Conservation (phyloP, 2,797 vertebrate species). For the Columba guinea region DNA sequence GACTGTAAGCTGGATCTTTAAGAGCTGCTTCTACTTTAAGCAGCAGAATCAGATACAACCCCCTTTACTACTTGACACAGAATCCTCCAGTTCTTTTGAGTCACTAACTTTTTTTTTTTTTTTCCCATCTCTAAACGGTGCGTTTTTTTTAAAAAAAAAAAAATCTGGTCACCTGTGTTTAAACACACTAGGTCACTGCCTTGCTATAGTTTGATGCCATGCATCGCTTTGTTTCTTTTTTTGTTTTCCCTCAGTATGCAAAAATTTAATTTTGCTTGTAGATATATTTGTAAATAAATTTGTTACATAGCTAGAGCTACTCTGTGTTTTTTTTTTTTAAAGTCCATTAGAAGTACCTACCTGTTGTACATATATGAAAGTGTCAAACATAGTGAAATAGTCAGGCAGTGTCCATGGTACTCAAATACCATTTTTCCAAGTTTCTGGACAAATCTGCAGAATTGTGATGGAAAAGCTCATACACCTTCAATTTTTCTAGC, state of each 20-base stretch:
- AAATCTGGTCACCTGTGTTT: neutral
- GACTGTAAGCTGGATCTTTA: neutral
- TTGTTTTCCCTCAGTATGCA: neutral
- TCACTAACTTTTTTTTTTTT: neutral
- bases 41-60: neutral
- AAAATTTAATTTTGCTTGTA: neutral
- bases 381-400: neutral
- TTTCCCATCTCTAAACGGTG: neutral
- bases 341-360: neutral
- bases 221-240: neutral
- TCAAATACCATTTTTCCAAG: neutral
- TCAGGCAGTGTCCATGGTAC: neutral
- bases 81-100: neutral
- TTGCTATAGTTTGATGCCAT: neutral
- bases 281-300: neutral
- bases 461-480: neutral
- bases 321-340: neutral
- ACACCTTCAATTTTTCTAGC: neutral
- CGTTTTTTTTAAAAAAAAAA: no score
- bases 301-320: neutral
- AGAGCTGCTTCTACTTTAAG: conserved; percentile 22
- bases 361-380: neutral
- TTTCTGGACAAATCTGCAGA: neutral
- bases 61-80: neutral
- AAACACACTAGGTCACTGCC: neutral